These are phyloP conservation scores for Hypomecis atomaria DNA, from an alignment of 2,888 invertebrate genomes.

Conservation along the genomic window DNA sequence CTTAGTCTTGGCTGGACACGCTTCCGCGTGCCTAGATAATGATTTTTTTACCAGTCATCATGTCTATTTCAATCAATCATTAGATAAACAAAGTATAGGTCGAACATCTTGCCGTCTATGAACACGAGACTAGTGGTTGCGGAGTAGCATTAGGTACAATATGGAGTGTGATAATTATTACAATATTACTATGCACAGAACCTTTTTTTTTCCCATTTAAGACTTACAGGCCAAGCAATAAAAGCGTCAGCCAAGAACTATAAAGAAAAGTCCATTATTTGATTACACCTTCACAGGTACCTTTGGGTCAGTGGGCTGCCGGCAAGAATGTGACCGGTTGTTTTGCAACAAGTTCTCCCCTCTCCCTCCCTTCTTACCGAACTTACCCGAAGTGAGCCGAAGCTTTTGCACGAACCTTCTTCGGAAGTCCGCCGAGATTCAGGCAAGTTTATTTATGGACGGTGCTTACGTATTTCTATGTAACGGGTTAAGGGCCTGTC, in stretches of 20 bases:
- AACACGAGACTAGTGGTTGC: no score
- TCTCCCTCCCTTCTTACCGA: slow-evolving; percentile 57
- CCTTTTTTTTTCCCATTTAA: no score
- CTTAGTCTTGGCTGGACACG: no score
- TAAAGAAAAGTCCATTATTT: slow-evolving; percentile 9
- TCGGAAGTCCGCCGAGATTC: slow-evolving; percentile 69
- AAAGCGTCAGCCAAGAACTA: neutral
- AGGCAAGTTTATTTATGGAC: slow-evolving; percentile 49
- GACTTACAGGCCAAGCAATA: no score
- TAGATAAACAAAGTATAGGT: no score
- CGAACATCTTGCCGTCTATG: no score
- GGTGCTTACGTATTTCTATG: slow-evolving; percentile 23
- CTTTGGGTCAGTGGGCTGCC: slow-evolving; percentile 82
- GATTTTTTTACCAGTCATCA: no score
- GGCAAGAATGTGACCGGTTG: slow-evolving; percentile 74
- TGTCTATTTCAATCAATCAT: no score
- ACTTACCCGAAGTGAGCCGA: slow-evolving; percentile 46
- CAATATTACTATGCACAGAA: no score
- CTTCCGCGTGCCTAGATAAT: no score
- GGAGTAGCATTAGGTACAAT: no score
- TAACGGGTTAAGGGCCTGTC: slow-evolving; percentile 16
- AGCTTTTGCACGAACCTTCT: slow-evolving; percentile 59
- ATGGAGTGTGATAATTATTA: no score
- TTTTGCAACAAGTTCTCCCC: slow-evolving; percentile 79
- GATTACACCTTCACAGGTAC: slow-evolving; percentile 47